Conservation (phyloP, 2,113 vertebrate species). For the Plotosus lineatus region DNA sequence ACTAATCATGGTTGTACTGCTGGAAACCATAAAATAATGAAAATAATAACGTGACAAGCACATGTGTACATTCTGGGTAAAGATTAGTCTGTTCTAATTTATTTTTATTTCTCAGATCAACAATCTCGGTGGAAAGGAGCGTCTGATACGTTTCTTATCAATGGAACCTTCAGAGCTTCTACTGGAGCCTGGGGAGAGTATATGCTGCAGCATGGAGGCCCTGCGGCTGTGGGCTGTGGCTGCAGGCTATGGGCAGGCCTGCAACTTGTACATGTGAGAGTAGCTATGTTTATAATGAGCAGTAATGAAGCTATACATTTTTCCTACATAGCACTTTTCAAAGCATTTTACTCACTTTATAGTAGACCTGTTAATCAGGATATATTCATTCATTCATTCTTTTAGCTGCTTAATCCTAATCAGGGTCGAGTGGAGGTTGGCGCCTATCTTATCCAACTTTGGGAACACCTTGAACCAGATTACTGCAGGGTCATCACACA, state of each 20-base stretch:
- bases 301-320: not conserved
- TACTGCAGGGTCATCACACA: too few species aligned
- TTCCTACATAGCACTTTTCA: not conserved
- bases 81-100: not conserved
- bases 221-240: slow-evolving; percentile 88
- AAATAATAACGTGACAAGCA: not conserved
- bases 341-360: not conserved
- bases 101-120: slow-evolving; percentile 69
- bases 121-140: slow-evolving; percentile 76
- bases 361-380: not conserved
- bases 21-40: not conserved
- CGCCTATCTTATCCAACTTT: too few species aligned
- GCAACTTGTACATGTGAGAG: slow-evolving; percentile 85
- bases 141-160: slow-evolving; percentile 80
- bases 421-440: too few species aligned
- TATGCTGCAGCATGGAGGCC: slow-evolving; percentile 78
- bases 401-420: too few species aligned
- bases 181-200: slow-evolving; percentile 78
- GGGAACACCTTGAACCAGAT: too few species aligned
- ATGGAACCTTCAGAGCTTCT: slow-evolving; percentile 81
- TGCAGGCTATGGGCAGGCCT: slow-evolving; percentile 84
- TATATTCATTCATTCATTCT: too few species aligned
- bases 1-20: not conserved
- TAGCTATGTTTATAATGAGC: not conserved
- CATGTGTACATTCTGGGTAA: not conserved